Evolutionary conservation across 1,140 invertebrate species (phyloP), one percentile per base, ranked within the genome.

Genomic region (Drosophila kikkawai): DNA sequence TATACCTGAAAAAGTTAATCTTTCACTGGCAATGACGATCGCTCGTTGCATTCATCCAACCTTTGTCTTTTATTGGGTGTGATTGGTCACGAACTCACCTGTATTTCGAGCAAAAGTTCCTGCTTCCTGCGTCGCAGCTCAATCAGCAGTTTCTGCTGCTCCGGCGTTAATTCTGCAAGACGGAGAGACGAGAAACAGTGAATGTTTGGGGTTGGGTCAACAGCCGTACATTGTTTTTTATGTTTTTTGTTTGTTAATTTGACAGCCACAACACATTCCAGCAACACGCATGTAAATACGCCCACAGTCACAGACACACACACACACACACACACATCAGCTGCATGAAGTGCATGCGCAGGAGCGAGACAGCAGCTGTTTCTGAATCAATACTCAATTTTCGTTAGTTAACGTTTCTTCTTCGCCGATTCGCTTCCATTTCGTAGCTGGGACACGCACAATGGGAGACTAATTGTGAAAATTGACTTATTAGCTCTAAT

Each of bases 81-180:
- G 12, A 17, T 37, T 56, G 67, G 42, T 37, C 42, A 94, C 95
- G 95, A 93, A 98, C 95, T 95, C 93, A 98, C 97, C 96, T 98
- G 97, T 90, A 99, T 99, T 95, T 99, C 98, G 61, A 97, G 94
- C 65, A 98, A 93, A 68, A 99, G 94, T 93, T 98, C 97, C 69
- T 96, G 96, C 94, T 98, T 99, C 86, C 97, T 95, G 85, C 97
- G 95, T 79, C 98, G 94, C 84, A 99, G 98, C 91, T 98, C 97
- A 77, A 97, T 96, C 63, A 99, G 94, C 79, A 97, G 95, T 93
- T 98, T 97, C 90, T 98, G 97, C 93, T 99, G 97, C 90, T 98
- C 97, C 29, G 96, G 95, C 64, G 97, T 98, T 91, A 99, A 93
- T 95, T 99, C 98, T 98, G 94, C 65, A 96, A 96, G 74, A 95